Conservation (phyloP, 1,140 invertebrate genomes). For the Frieseomelitta varia region DNA sequence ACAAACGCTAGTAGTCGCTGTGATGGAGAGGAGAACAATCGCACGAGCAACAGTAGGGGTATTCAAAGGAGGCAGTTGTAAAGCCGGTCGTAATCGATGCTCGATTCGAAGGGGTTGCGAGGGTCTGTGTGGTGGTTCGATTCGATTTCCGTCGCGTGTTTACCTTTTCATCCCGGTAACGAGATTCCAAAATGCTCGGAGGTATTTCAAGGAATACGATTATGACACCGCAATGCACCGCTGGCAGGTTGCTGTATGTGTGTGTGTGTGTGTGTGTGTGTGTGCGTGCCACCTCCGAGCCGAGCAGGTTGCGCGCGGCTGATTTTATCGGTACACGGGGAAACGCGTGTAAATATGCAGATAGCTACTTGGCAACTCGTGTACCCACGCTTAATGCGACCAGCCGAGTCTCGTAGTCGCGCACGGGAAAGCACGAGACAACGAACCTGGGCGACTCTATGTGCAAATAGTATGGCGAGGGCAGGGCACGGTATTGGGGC, state of each 20-base stretch:
- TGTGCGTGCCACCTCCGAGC: not conserved
- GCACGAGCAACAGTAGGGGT: not conserved
- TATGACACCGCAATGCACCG: constrained; percentile 36
- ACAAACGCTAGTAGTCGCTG: not conserved
- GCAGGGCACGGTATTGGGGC: not conserved
- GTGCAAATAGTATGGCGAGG: not conserved
- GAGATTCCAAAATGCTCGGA: constrained; percentile 13
- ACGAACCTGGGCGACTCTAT: not conserved
- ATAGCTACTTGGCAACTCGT: constrained; percentile 41
- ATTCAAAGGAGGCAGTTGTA: not conserved
- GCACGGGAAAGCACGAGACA: not conserved
- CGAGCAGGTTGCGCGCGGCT: constrained; percentile 39
- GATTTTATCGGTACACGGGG: constrained; percentile 48
- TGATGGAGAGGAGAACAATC: not conserved
- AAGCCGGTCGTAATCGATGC: not conserved
- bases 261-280: no score
- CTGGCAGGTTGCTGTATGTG: no score
- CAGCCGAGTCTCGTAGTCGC: not conserved
- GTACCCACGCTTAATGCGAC: constrained; percentile 38
- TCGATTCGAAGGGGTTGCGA: not conserved
- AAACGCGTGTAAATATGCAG: constrained; percentile 53
- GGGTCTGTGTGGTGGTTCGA: not conserved
- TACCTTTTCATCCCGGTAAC: constrained; percentile 1
- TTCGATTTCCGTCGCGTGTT: constrained; percentile 18
- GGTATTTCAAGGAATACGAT: constrained; percentile 42